These are phyloP conservation scores for Pseudoips prasinana DNA, from an alignment of 2,888 invertebrate genomes.

Conservation along the genomic window DNA sequence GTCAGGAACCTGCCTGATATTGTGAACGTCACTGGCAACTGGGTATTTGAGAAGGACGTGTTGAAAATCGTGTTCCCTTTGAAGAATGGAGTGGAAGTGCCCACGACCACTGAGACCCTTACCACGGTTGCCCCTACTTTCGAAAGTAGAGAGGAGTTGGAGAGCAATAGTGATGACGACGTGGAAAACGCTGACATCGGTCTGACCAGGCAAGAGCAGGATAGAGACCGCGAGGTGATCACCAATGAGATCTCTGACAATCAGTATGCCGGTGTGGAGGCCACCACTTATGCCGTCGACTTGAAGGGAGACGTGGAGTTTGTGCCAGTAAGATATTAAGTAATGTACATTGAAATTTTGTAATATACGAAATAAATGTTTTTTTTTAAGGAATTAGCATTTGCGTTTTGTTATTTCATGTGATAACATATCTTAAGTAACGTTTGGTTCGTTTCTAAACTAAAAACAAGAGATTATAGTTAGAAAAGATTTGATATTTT, in stretches of 20 bases:
- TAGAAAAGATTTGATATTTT: too few relatives aligned
- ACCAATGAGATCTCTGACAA: slow-evolving; percentile 47
- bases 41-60: slow-evolving; percentile 49
- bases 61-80: slow-evolving; percentile 57
- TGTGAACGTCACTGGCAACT: slow-evolving; percentile 54
- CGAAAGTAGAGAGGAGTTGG: slow-evolving; percentile 53
- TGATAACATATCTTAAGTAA: too few relatives aligned
- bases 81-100: slow-evolving; percentile 21
- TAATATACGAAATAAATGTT: neutral
- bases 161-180: slow-evolving; percentile 17
- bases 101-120: slow-evolving; percentile 9
- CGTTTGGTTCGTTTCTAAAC: too few relatives aligned
- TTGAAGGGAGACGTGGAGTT: slow-evolving; percentile 62
- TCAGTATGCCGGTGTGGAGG: slow-evolving; percentile 41
- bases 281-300: slow-evolving; percentile 66
- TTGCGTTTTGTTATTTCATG: too few relatives aligned
- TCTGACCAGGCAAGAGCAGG: slow-evolving; percentile 29
- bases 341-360: neutral
- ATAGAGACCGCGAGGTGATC: slow-evolving; percentile 31
- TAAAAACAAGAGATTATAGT: too few relatives aligned
- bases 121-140: slow-evolving; percentile 21
- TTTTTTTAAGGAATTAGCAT: too few relatives aligned
- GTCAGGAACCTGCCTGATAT: slow-evolving; percentile 47
- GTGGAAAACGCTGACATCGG: slow-evolving; percentile 48
- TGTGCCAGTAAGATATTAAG: slow-evolving; percentile 51